A percentile compares a stretch with the other conserved stretches of the same genome.
Conservation (phyloP, 2,797 vertebrate species). For the Rhabdomys pumilio region DNA sequence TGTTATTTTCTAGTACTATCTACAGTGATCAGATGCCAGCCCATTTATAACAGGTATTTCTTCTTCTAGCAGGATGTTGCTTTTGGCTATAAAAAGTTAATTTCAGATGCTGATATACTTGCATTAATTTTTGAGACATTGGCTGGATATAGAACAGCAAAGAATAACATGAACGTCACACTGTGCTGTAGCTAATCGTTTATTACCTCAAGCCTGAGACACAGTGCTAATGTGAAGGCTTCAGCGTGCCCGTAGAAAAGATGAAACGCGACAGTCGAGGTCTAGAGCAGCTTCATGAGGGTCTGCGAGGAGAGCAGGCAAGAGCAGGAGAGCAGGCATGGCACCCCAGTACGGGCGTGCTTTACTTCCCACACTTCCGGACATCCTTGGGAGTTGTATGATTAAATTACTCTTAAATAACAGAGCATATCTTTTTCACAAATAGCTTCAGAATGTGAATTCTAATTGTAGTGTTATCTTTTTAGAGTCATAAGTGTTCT, state of each 20-base stretch:
- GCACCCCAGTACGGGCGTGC: background rate
- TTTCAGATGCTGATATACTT: constrained; percentile 95
- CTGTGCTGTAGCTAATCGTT: constrained; percentile 86
- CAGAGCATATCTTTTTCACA: constrained; percentile 43
- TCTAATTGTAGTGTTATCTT: constrained; percentile 55
- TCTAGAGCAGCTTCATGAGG: constrained; percentile 85
- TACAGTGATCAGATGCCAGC: constrained; percentile 89
- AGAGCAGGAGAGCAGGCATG: constrained; percentile 68
- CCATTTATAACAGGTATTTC: constrained; percentile 91
- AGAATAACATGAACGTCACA: constrained; percentile 80
- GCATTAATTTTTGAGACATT: constrained; percentile 93
- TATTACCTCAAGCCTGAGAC: constrained; percentile 88
- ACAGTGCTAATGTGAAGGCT: constrained; percentile 72
- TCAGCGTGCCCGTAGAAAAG: constrained; percentile 70
- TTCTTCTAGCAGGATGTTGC: constrained; percentile 92
- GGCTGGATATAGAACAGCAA: constrained; percentile 81
- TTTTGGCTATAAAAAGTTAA: constrained; percentile 95
- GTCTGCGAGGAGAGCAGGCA: constrained; percentile 53
- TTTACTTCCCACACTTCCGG: constrained; percentile 70
- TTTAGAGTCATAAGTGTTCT: constrained; percentile 81
- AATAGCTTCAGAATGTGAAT: constrained; percentile 73
- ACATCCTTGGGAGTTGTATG: constrained; percentile 69
- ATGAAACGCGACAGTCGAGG: constrained; percentile 75
- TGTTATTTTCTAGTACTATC: constrained; percentile 88
- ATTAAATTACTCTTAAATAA: constrained; percentile 75